These are phyloP conservation scores for Leptogaster cylindrica DNA, from an alignment of 2,888 invertebrate species.

Conservation along the genomic window DNA sequence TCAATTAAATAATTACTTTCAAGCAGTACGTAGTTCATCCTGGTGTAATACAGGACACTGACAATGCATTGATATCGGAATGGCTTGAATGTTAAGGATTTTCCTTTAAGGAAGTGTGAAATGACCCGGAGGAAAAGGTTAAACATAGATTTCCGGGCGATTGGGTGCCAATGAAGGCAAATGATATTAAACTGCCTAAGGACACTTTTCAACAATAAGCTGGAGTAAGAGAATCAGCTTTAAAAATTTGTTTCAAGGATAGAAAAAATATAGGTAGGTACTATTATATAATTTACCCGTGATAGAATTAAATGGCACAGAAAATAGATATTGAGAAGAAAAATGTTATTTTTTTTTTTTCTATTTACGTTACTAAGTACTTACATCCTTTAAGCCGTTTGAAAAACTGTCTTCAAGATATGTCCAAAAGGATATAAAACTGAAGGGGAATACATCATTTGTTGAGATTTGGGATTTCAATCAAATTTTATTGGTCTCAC, in stretches of 20 bases:
- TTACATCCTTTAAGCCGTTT: too few relatives aligned
- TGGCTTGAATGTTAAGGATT: neutral
- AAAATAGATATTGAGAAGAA: constrained; percentile 16
- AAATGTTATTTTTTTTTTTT: constrained; percentile 24
- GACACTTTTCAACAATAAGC: constrained; percentile 10
- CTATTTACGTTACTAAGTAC: too few relatives aligned
- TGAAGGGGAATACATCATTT: too few relatives aligned
- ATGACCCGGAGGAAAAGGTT: constrained; percentile 26
- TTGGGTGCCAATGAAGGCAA: constrained; percentile 28
- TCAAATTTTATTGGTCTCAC: too few relatives aligned
- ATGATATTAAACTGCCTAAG: constrained; percentile 2
- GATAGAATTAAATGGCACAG: constrained; percentile 32
- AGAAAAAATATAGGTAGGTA: too few relatives aligned
- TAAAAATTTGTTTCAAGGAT: neutral
- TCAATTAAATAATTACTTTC: constrained; percentile 27
- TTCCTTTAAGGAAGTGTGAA: constrained; percentile 23
- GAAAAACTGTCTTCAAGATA: too few relatives aligned
- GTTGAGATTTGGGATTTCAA: too few relatives aligned
- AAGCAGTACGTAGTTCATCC: neutral
- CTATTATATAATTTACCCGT: too few relatives aligned
- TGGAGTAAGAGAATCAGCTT: neutral
- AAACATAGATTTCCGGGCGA: constrained; percentile 30
- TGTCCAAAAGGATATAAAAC: too few relatives aligned
- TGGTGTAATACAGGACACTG: too few relatives aligned
- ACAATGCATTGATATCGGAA: neutral